Base-by-base conservation (phyloP, 2,888 invertebrate genomes). In the Dexiosoma caninum region DNA sequence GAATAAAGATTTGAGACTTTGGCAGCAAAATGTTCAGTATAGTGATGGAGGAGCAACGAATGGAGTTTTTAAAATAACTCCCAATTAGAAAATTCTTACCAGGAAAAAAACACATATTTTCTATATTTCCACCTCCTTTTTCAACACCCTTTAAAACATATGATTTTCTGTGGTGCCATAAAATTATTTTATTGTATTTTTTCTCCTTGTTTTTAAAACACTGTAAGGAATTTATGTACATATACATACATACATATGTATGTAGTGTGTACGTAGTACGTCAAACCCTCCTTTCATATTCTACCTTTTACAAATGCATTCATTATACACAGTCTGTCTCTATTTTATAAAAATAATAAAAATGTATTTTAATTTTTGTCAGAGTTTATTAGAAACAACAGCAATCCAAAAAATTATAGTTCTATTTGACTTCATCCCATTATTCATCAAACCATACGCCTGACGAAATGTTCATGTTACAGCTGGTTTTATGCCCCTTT, bases 301-400 rank as follows among this genome's bases (percentile, higher is more conserved):
- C 42, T 51, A 60, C 30, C 51, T 60, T 62, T 62, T 27, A 14
- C 9, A 7, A 62, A 21, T 40, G 30, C 16, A 44, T 44, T 19
- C 27, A 44, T 53, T 14, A 59, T 27, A 37, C 19, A 27, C 19
- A 44, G 16, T 40, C n/a, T 60, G 37, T 9, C 16, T 46, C 30
- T 2, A 30, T 59, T 49, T 42, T 12, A 35, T 46, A 53, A 12
- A 53, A 19, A 32, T 12, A n/a, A 23, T 51, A 32, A 57, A 46
- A 37, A n/a, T n/a, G n/a, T n/a, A n/a, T 49, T 57, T 44, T 3
- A 35, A 64, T 60, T 69, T 69, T 37, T 37, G 19, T 44, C 40
- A 46, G 67, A 62, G 55, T 77, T 62, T 70, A 77, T 77, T 77
- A 69, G 35, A 64, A 69, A 59, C 55, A 51, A 46, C 66, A 51